These are phyloP conservation scores for Lichenostomus cassidix DNA, from an alignment of 2,113 vertebrate genomes.

Conservation along the genomic window DNA sequence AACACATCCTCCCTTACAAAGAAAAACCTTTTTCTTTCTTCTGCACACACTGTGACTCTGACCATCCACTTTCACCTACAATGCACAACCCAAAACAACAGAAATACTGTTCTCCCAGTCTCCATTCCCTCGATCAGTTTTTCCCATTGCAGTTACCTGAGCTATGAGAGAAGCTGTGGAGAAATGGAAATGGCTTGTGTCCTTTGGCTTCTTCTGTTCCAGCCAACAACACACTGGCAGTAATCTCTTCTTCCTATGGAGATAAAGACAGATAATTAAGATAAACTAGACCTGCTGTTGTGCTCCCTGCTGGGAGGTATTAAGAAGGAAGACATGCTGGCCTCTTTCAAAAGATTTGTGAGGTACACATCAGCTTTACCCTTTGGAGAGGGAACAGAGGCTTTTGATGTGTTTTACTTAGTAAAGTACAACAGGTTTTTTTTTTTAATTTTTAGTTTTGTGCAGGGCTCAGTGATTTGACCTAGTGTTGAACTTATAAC, in stretches of 20 bases:
- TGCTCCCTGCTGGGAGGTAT: slow-evolving; percentile 24
- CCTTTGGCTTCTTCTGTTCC: slow-evolving; percentile 12
- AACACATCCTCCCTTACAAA: neutral
- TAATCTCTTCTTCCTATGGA: slow-evolving; percentile 36
- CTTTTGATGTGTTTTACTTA: neutral
- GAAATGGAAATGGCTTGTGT: neutral
- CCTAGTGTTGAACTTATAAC: neutral
- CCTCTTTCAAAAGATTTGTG: slow-evolving; percentile 5
- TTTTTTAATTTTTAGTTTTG: neutral
- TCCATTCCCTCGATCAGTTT: neutral
- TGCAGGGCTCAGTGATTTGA: neutral
- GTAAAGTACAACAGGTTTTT: neutral
- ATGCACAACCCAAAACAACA: neutral
- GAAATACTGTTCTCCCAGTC: neutral
- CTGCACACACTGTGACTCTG: neutral
- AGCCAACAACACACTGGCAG: neutral
- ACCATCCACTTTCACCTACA: neutral
- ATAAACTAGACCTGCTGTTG: slow-evolving; percentile 37
- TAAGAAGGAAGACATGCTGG: neutral
- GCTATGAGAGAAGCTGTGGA: neutral
- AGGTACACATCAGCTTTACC: neutral
- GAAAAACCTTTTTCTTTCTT: neutral
- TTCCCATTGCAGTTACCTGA: neutral
- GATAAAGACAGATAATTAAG: slow-evolving; percentile 60
- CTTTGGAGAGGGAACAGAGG: neutral